These are phyloP conservation scores for Drosophila merina DNA, from an alignment of 2,888 invertebrate genomes.

Conservation along the genomic window DNA sequence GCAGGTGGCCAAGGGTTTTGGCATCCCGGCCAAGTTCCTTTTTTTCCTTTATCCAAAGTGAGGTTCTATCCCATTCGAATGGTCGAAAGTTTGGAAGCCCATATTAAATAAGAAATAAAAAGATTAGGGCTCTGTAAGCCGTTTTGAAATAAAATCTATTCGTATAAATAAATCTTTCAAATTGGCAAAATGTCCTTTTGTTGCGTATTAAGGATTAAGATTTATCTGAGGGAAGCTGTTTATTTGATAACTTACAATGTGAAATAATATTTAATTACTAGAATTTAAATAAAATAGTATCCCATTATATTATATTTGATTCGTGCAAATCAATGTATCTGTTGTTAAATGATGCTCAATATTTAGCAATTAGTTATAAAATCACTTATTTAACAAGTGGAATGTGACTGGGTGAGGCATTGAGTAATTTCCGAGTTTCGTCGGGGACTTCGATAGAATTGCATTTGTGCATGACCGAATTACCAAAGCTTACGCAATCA, in stretches of 20 bases:
- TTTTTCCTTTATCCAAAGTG: not conserved
- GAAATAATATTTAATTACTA: not conserved
- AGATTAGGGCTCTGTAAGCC: conserved; percentile 7
- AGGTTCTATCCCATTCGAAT: not conserved
- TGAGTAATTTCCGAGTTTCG: conserved; percentile 20
- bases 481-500: conserved; percentile 60
- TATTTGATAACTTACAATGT: no score
- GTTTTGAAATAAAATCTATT: not conserved
- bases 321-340: not conserved
- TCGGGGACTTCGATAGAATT: conserved; percentile 38
- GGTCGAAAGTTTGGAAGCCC: not conserved
- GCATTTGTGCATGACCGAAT: conserved; percentile 49
- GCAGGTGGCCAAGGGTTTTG: conserved; percentile 44
- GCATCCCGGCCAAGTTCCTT: conserved; percentile 34
- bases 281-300: no score
- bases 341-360: conserved; percentile 14
- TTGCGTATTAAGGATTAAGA: not conserved
- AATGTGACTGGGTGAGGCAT: conserved; percentile 12
- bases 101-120: conserved; percentile 20
- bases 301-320: no score
- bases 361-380: conserved; percentile 54
- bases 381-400: conserved; percentile 49
- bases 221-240: no score
- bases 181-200: not conserved
- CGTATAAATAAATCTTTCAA: conserved; percentile 3